Evolutionary conservation across 1,140 invertebrate species (phyloP), one percentile per base, ranked within the genome.

Genomic region (Rhyacophila brunnea): DNA sequence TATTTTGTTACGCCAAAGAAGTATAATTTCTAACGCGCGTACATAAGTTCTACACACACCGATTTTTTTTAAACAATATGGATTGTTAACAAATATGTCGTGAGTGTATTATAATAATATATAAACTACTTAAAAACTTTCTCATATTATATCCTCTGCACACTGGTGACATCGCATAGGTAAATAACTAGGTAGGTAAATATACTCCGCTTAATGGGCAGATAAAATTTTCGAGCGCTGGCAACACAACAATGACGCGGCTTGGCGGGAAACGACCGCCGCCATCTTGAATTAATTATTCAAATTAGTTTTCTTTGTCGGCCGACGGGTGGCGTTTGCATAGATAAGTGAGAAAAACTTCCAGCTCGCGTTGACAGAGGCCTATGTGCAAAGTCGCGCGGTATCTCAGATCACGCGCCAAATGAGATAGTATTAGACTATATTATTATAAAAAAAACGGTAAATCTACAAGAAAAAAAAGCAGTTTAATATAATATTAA

Each of bases 241-340:
- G 48, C 48, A 17, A 20, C 1, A 36, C 50, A 35, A 43, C 36
- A 43, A 43, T 42, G 50, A 42, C 50, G 23, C 38, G 23, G 9
- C 23, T 28, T 51, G 32, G 19, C 42, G 49, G 40, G 43, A 45
- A 52, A 38, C 38, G 47, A 42, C 43, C 36, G 46, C 20, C 35
- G 48, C 57, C 57, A 59, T 59, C 42, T 59, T 59, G 57, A 59
- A 59, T 59, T 59, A 45, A 46, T 59, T 59, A 52, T 59, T 59
- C 57, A 59, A 59, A 59, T 52, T 52, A 34, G 48, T 51, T 51
- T 51, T 38, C 40, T 51, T 11, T 51, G 23, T 28, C 23, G 23
- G 23, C 50, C 18, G 32, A 19, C 50, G 48, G 32, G 44, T 9
- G 15, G 38, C n/a, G 15, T 17, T 40, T n/a, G n/a, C 38, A 40